Evolutionary conservation across 2,797 vertebrate species (phyloP), one percentile per base, ranked within the genome.

Genomic region (Muscicapa comitata): DNA sequence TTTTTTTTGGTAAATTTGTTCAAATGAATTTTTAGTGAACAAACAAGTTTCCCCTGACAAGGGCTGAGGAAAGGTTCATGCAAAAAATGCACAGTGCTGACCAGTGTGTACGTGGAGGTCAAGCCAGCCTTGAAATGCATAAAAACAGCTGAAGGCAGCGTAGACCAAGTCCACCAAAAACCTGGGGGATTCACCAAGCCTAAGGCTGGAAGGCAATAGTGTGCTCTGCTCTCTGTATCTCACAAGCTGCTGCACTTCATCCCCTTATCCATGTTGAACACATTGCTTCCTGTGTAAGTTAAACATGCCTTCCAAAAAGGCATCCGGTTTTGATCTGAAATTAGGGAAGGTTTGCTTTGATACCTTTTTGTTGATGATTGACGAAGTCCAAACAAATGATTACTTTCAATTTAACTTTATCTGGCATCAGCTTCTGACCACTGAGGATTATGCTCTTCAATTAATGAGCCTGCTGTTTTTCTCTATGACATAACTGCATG

Each of bases 201-300:
- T 51, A 19, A 47, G 45, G 66, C 58, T 83, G 51, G 43, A 66
- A 93, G 51, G 45, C 0, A 5, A 88, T 40, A 78, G 67, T 35
- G 82, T 61, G 76, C 47, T 96, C 96, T 96, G 94, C 55, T 93
- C 58, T 96, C 82, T 96, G 94, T 95, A 95, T 78, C 93, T 96
- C 85, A 83, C 92, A 95, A 35, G 88, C 93, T 90, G 90, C 94
- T 95, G 14, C 62, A 11, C 76, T 91, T 94, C 93, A 95, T 86
- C 92, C 82, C 1, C 0, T 94, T 96, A 96, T 95, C 93, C 94
- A 72, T 73, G 54, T 7, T 88, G 88, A 90, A 70, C 91, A 83
- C 54, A 18, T 35, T 29, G 70, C 33, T 95, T 96, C 95, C 93
- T 96, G 94, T 95, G 90, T 84, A 90, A 94, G 23, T 93, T 94